Base-by-base conservation (phyloP, 2,113 vertebrate genomes). In the Corythoichthys intestinalis region DNA sequence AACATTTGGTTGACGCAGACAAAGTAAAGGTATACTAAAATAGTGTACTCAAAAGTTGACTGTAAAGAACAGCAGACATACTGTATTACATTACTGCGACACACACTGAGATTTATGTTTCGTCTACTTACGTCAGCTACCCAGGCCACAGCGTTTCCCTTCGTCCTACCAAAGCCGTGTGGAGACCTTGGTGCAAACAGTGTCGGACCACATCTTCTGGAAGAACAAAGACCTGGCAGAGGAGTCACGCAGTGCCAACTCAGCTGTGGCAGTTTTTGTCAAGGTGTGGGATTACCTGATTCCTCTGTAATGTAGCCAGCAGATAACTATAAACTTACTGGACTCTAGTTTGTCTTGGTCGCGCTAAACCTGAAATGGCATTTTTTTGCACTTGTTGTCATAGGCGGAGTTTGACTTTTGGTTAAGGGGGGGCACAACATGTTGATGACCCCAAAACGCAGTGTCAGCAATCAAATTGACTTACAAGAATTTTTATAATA, bases 201-300 rank as follows among this genome's bases (percentile, higher is more conserved):
- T 96, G 67, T 94, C 94, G 0, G 97, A 99, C 70, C 95, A 98
- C 11, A 92, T 99, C 85, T 92, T 88, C 89, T 98, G 95, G 94
- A 98, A 98, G 77, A 92, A 93, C 85, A 96, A 83, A 84, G 94
- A 98, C 0, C 71, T 95, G 69, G 65, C 87, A 39, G 96, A 99
- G 69, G 97, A 99, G 87, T 95, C 96, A 0, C 95, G 91, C 71
- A 94, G 91, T 58, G 96, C 97, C 65, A 98, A 96, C 82, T 91
- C 93, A 65, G 97, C 94, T 0, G 85, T 93, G 57, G 96, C 95
- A 28, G 91, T 85, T 66, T 98, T 99, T 86, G 93, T 98, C 60
- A 99, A 99, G 94, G 97, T 99, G 82, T 75, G 41, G 14, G 14
- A 37, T 38, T 15, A 64, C 2, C 35, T 50, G 0, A 50, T 50